Base-by-base conservation (phyloP, 2,888 invertebrate genomes). In the Tupiocoris notatus region DNA sequence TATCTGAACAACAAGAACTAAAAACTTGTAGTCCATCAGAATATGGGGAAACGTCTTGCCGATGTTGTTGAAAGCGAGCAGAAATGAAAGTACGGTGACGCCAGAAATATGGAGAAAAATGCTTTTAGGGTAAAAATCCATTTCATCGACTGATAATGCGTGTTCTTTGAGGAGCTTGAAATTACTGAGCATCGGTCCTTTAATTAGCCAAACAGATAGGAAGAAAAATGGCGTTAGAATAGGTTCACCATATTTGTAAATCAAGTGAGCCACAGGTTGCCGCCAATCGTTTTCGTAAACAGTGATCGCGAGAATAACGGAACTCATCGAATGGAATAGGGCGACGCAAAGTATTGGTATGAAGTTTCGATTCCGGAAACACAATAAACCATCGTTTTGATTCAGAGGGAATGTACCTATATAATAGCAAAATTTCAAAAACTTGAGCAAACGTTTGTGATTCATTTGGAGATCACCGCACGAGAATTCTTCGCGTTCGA, bases 401-500 rank as follows among this genome's bases (percentile, higher is more conserved):
- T 22, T 20, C 9, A 57, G 22, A 56, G 56, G 67, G 22, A 67
- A 67, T 16, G 67, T 67, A 56, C 67, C 67, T n/a, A 57, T n/a
- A 18, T 12, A 16, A 0, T 54, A 67, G 22, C 67, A 57, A 17
- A 67, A 9, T 21, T 54, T 67, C 54, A 67, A 54, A 24, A 56
- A 67, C 9, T 17, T 1, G 22, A 20, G n/a, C 1, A 67, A 21
- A 21, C 25, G 25, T 25, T 39, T 65, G 9, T 65, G 65, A 6
- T 65, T 2, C 65, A 65, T 65, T 16, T 39, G n/a, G n/a, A n/a
- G n/a, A n/a, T n/a, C n/a, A n/a, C n/a, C n/a, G n/a, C n/a, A n/a
- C n/a, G n/a, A n/a, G n/a, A n/a, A n/a, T n/a, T n/a, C n/a, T n/a
- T n/a, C n/a, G n/a, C n/a, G n/a, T n/a, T n/a, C n/a, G n/a, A n/a